Base-by-base conservation (phyloP, 2,113 vertebrate genomes). In the Dipodomys spectabilis region DNA sequence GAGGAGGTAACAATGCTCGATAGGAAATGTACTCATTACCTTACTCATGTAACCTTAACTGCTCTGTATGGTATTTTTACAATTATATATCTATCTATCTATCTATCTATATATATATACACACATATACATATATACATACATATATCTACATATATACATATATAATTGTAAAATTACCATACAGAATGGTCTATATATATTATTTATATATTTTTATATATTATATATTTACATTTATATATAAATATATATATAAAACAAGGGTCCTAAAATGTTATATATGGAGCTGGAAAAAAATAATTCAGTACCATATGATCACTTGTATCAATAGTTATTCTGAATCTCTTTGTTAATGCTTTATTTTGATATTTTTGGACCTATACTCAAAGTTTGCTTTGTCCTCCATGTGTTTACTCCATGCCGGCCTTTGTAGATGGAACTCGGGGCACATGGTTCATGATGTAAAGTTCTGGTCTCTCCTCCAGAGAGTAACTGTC, bases 291-390 rank as follows among this genome's bases (percentile, higher is more conserved):
- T 60, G 2, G n/a, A 73, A 65, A 80, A 79, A 75, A 57, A 13
- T 65, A 73, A 35, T 27, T 92, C 30, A 82, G 19, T 68, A 82
- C 12, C n/a, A 45, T 78, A 45, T 20, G 16, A 22, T 69, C 30
- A 69, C 15, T 83, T 67, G 30, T 25, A 27, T 53, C 23, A 39
- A 13, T 25, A 80, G 32, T 39, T 79, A 28, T 80, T 83, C 44
- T 64, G 67, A 92, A 65, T 77, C 78, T 23, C n/a, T 82, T 77
- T 92, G 57, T 23, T 86, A 45, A 9, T 30, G 44, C 44, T 44
- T 30, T n/a, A 78, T 45, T 85, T 85, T 72, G 30, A 22, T 77
- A 68, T 23, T 62, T 90, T 88, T 75, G 18, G 11, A 69, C 45
- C 39, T 64, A 9, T 44, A 16, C 12, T 69, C 35, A 81, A 2